Evolutionary conservation across 2,888 invertebrate species (phyloP).

Genomic region (Drosophila villosipedis): DNA sequence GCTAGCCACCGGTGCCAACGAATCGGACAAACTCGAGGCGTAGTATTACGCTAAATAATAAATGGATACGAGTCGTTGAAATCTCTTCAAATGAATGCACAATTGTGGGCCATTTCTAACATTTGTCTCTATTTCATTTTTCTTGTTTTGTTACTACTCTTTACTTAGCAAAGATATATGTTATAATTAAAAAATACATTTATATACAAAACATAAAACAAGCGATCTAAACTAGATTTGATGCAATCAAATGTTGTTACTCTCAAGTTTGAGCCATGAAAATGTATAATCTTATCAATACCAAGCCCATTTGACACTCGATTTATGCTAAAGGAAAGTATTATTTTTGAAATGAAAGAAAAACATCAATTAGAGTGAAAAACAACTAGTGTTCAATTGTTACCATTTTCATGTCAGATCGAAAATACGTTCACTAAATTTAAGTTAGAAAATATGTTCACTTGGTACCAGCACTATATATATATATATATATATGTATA

Average conservation of each 20-base stretch:
- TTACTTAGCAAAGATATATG: conserved; percentile 56
- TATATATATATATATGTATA: not conserved
- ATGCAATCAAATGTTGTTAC: conserved; percentile 23
- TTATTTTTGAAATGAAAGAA: not conserved
- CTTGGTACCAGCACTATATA: conserved; percentile 1
- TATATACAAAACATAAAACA: conserved; percentile 64
- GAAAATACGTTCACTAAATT: not conserved
- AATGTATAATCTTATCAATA: conserved; percentile 23
- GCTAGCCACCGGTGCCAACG: conserved; percentile 37
- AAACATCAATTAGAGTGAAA: conserved; percentile 18
- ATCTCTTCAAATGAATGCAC: not conserved
- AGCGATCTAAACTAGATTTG: conserved; percentile 30
- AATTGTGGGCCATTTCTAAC: not conserved
- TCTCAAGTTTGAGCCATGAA: conserved; percentile 34
- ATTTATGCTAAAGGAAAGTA: not conserved
- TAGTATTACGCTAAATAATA: conserved; percentile 6
- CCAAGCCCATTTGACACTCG: conserved; percentile 1
- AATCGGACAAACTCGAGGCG: conserved; percentile 36
- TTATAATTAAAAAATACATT: conserved; percentile 53
- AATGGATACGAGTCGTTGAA: not conserved
- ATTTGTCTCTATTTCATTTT: conserved; percentile 2
- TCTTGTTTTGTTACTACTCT: conserved; percentile 21
- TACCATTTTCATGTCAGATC: not conserved
- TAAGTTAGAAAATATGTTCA: not conserved
- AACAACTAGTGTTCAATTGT: conserved; percentile 28